phyloP scores from a whole-genome alignment of 2,113 vertebrate genomes.

The Casuarius casuarius region DNA sequence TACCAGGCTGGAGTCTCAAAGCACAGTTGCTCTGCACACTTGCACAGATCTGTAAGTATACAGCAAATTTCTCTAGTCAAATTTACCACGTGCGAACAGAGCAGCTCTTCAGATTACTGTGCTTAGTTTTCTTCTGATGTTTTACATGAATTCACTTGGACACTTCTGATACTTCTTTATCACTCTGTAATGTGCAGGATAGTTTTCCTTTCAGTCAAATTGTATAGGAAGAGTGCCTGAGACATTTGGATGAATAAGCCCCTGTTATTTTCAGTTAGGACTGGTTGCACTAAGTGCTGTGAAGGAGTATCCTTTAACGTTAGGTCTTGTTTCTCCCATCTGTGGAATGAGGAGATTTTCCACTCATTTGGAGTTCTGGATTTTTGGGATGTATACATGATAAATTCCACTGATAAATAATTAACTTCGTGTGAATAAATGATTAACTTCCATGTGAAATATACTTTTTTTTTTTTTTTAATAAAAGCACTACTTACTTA shows the following conservation, averaged over 20 bases:
- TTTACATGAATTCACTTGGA: background rate
- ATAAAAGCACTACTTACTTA: background rate
- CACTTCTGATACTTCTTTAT: background rate
- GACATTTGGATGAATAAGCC: background rate
- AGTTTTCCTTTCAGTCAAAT: background rate
- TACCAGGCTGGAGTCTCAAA: background rate
- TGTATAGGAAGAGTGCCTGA: background rate
- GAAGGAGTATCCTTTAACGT: background rate
- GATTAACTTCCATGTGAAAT: background rate
- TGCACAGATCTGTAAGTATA: background rate
- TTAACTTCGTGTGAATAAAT: background rate
- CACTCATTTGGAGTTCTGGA: background rate
- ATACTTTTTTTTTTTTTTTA: background rate
- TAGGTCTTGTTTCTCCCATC: background rate
- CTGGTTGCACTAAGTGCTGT: background rate
- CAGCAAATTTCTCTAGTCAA: background rate
- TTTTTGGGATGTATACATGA: background rate
- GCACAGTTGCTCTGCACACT: background rate
- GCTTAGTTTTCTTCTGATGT: background rate
- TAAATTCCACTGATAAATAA: background rate
- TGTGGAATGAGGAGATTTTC: background rate
- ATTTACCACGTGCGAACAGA: background rate
- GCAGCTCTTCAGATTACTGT: background rate
- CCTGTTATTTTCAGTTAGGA: background rate
- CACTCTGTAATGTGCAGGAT: background rate